Evolutionary conservation across 2,113 vertebrate genomes (phyloP).

Genomic region (Amphiprion percula): DNA sequence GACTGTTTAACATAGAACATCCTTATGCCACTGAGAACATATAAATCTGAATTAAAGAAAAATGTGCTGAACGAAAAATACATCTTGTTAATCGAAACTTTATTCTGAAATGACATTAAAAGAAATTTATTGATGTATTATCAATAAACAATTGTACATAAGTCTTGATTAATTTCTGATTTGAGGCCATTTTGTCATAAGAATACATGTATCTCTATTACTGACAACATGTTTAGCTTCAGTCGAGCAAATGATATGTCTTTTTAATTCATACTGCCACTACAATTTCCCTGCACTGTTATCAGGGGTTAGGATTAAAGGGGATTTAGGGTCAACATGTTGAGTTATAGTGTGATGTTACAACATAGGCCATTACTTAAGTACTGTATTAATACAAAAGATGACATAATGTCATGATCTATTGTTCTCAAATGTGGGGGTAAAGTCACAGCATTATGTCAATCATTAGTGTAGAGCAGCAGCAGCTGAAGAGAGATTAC

Average conservation of each 20-base stretch:
- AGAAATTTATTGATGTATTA: neutral
- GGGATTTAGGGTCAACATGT: neutral
- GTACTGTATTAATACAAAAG: slow-evolving; percentile 39
- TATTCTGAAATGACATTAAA: no score
- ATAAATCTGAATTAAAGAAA: neutral
- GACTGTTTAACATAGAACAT: no score
- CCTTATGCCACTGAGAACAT: no score
- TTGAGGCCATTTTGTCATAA: no score
- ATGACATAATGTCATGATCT: slow-evolving; percentile 24
- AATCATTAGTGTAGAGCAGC: slow-evolving; percentile 31
- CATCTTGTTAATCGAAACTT: neutral
- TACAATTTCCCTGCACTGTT: neutral
- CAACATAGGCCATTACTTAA: slow-evolving; percentile 37
- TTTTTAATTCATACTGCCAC: neutral
- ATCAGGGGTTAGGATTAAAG: slow-evolving; percentile 11
- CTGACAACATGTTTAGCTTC: neutral
- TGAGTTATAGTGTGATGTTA: neutral
- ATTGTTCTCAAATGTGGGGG: slow-evolving; percentile 12
- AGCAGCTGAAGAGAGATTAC: slow-evolving; percentile 40
- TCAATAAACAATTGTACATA: no score
- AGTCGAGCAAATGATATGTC: neutral
- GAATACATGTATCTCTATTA: neutral
- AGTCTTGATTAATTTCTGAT: no score
- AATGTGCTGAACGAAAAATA: neutral
- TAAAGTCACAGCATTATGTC: slow-evolving; percentile 25